Percentiles rank a stretch among this genome's conserved stretches.
Evolutionary conservation across 2,797 vertebrate species (phyloP).

Genomic region (Phoeniculus purpureus): DNA sequence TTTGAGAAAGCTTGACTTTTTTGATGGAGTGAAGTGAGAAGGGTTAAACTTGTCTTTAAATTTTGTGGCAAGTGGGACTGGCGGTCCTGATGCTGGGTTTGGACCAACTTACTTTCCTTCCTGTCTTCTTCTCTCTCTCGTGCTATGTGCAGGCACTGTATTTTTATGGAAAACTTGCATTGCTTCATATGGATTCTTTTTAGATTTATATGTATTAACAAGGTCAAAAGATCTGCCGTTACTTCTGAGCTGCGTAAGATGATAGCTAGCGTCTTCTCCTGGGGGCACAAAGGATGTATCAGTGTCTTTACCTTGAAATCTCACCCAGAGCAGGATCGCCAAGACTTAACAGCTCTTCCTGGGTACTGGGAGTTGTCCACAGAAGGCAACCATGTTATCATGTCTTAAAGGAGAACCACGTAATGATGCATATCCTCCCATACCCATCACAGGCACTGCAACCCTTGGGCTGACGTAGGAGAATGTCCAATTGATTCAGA

Average conservation of each 20-base stretch:
- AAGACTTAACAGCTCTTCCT: background rate
- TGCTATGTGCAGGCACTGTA: background rate
- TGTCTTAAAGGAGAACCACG: background rate
- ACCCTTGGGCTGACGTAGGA: background rate
- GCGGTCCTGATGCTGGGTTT: background rate
- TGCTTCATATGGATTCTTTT: background rate
- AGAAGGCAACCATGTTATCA: background rate
- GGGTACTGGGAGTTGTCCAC: background rate
- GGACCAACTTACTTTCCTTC: background rate
- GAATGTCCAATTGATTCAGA: background rate
- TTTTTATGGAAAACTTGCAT: background rate
- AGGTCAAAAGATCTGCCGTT: constrained; percentile 9
- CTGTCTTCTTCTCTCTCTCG: background rate
- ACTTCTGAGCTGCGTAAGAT: background rate
- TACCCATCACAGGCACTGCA: background rate
- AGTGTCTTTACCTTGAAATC: background rate
- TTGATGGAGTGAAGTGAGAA: background rate
- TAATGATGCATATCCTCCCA: background rate
- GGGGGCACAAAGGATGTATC: background rate
- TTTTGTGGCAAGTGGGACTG: background rate
- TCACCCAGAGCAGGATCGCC: background rate
- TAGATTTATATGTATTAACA: background rate
- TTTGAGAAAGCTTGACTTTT: background rate
- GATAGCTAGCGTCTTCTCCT: background rate
- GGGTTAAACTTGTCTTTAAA: background rate